Percentiles rank a stretch among this genome's conserved stretches.
phyloP scores from a whole-genome alignment of 2,113 vertebrate genomes.

The Bufo gargarizans region DNA sequence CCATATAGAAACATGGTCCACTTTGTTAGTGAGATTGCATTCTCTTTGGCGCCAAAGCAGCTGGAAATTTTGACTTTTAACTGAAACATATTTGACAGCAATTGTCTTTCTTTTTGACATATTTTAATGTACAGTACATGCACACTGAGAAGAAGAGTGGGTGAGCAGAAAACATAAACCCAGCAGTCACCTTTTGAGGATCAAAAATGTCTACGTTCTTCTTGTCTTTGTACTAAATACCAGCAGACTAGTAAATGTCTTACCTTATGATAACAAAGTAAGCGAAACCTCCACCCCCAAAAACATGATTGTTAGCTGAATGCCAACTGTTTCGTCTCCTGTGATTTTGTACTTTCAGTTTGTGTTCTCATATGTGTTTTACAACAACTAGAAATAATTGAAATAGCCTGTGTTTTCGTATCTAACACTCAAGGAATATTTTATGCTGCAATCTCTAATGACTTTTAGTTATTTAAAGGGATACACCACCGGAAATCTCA shows the following conservation, averaged over 20 bases:
- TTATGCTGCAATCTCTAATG: slow-evolving; percentile 61
- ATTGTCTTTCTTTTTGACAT: slow-evolving; percentile 81
- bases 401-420: slow-evolving; percentile 59
- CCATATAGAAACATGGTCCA: slow-evolving; percentile 73
- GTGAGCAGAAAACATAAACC: slow-evolving; percentile 85
- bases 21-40: slow-evolving; percentile 73
- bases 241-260: slow-evolving; percentile 80
- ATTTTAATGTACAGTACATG: slow-evolving; percentile 83
- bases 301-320: slow-evolving; percentile 83
- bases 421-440: slow-evolving; percentile 44
- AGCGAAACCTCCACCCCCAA: slow-evolving; percentile 73
- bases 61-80: slow-evolving; percentile 78
- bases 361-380: slow-evolving; percentile 66
- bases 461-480: slow-evolving; percentile 55
- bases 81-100: slow-evolving; percentile 78
- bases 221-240: slow-evolving; percentile 82
- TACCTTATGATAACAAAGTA: slow-evolving; percentile 84
- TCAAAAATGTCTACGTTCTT: slow-evolving; percentile 76
- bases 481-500: no score
- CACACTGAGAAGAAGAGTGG: slow-evolving; percentile 82
- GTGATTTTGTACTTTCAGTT: slow-evolving; percentile 65
- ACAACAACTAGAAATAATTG: slow-evolving; percentile 64
- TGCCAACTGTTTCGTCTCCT: slow-evolving; percentile 81
- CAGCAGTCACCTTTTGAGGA: slow-evolving; percentile 83
- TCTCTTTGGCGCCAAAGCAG: slow-evolving; percentile 71